Conservation (phyloP, 2,888 invertebrate genomes). For the Scaptomyza cyrtandrae region DNA sequence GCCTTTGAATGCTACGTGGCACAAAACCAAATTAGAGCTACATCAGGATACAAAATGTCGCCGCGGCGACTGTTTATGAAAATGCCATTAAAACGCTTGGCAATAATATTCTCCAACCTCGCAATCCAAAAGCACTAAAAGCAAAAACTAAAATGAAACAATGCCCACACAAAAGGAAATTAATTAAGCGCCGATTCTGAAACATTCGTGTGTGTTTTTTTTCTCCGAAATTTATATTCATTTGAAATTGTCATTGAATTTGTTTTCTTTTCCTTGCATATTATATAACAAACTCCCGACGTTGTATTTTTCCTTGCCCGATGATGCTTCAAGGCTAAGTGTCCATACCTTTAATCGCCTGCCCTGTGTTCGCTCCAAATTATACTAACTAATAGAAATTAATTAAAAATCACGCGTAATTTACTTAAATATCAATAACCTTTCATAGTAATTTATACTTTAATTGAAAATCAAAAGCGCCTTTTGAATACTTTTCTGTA, state of each 20-base stretch:
- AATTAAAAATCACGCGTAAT: too few species aligned
- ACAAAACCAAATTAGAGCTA: constrained; percentile 63
- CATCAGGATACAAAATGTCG: constrained; percentile 48
- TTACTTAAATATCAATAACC: too few species aligned
- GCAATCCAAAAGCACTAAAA: constrained; percentile 27
- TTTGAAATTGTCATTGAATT: constrained; percentile 41
- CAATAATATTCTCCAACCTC: constrained; percentile 31
- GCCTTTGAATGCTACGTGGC: constrained; percentile 60
- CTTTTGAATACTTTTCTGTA: too few species aligned
- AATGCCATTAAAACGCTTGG: constrained; percentile 70
- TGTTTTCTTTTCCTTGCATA: constrained; percentile 1
- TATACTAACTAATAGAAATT: too few species aligned
- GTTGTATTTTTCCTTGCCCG: not conserved
- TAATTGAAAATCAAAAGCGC: too few species aligned
- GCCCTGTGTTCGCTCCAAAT: not conserved
- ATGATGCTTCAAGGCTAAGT: not conserved
- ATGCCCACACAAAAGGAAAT: constrained; percentile 39
- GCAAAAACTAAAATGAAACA: constrained; percentile 37
- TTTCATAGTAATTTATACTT: too few species aligned
- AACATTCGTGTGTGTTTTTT: constrained; percentile 3
- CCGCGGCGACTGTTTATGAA: constrained; percentile 65
- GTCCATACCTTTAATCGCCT: not conserved
- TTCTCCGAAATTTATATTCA: constrained; percentile 58
- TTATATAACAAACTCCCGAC: not conserved
- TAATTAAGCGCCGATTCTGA: constrained; percentile 54